These are phyloP conservation scores for Andricus curvator DNA, from an alignment of 2,888 invertebrate genomes.

Conservation along the genomic window DNA sequence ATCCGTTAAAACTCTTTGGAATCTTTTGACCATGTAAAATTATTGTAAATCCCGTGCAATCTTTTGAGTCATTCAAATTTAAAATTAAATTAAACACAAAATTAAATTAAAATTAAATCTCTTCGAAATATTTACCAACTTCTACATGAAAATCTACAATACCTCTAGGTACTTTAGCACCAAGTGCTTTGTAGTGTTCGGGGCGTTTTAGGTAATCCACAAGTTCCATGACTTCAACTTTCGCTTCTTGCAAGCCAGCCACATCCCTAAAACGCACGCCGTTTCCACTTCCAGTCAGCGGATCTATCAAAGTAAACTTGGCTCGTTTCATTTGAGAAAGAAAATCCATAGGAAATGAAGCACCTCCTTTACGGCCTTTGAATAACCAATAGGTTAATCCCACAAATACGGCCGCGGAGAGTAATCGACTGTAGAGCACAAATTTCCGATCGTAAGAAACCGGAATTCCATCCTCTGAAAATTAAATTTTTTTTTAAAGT, in stretches of 20 bases:
- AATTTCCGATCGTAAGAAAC: slow-evolving; percentile 87
- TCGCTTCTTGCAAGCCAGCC: slow-evolving; percentile 96
- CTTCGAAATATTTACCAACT: too few relatives aligned
- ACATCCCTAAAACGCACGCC: slow-evolving; percentile 96
- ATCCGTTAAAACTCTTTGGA: too few relatives aligned
- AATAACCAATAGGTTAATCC: slow-evolving; percentile 85
- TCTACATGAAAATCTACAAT: too few relatives aligned
- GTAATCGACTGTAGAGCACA: slow-evolving; percentile 81
- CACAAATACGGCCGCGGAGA: slow-evolving; percentile 85
- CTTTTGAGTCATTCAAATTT: too few relatives aligned
- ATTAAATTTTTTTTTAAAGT: slow-evolving; percentile 10
- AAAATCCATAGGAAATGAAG: slow-evolving; percentile 87
- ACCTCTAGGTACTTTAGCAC: slow-evolving; percentile 87
- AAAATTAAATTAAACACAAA: too few relatives aligned
- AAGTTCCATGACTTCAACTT: slow-evolving; percentile 98
- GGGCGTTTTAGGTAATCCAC: slow-evolving; percentile 98
- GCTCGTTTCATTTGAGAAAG: slow-evolving; percentile 92
- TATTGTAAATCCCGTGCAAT: too few relatives aligned
- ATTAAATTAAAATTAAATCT: too few relatives aligned
- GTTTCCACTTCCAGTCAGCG: slow-evolving; percentile 88
- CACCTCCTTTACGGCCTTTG: slow-evolving; percentile 84
- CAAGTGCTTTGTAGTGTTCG: slow-evolving; percentile 90
- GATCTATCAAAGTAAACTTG: slow-evolving; percentile 95
- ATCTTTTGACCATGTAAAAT: too few relatives aligned
- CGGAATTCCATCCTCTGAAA: slow-evolving; percentile 80